phyloP scores from a whole-genome alignment of 2,113 vertebrate genomes.

The Gobio gobio region DNA sequence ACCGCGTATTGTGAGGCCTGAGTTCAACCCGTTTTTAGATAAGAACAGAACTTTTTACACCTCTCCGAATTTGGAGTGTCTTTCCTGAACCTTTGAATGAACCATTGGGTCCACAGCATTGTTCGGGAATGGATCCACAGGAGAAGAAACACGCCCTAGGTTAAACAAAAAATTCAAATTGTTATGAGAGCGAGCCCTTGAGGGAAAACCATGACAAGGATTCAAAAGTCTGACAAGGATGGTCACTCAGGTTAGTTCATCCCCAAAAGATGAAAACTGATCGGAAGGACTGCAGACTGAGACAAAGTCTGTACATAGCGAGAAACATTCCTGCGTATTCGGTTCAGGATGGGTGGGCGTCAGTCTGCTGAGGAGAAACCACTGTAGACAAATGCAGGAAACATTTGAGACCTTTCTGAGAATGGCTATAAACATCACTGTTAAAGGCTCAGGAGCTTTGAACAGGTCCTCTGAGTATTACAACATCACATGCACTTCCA shows the following conservation, averaged over 20 bases:
- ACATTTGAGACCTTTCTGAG: neutral
- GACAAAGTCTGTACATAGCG: neutral
- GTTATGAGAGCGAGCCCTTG: neutral
- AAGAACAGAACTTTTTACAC: neutral
- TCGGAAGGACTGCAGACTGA: neutral
- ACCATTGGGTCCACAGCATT: neutral
- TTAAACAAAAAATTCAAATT: slow-evolving; percentile 1
- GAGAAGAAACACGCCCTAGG: neutral
- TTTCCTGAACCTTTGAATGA: neutral
- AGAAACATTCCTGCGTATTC: slow-evolving; percentile 38
- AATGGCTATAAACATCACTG: neutral
- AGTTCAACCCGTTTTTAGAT: slow-evolving; percentile 1
- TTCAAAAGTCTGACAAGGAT: neutral
- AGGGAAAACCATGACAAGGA: neutral
- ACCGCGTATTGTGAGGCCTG: neutral
- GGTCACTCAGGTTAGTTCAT: neutral
- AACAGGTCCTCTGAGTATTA: neutral
- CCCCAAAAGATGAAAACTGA: neutral
- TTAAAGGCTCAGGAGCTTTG: neutral
- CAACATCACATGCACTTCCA: neutral
- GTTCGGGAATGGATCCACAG: neutral
- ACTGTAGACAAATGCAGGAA: slow-evolving; percentile 51
- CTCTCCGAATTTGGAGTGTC: neutral
- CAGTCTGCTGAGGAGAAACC: slow-evolving; percentile 1
- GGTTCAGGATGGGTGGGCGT: slow-evolving; percentile 53